These are phyloP conservation scores for Erebia epiphron DNA, from an alignment of 2,888 invertebrate genomes.

Conservation along the genomic window DNA sequence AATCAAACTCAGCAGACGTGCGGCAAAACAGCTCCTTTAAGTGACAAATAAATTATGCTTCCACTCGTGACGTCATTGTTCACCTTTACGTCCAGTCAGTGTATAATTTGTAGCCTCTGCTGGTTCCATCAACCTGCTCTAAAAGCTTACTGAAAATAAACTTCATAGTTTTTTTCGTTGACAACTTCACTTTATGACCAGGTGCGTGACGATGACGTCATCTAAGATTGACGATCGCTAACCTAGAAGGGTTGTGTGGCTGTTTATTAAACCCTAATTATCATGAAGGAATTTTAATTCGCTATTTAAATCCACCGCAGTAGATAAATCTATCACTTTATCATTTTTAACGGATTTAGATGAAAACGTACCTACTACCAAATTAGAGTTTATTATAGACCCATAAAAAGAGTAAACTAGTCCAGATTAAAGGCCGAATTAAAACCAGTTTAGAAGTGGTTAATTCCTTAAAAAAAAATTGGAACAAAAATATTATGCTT, in stretches of 20 bases:
- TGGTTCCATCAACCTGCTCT: not conserved
- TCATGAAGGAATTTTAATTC: too few relatives aligned
- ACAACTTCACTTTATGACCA: not conserved
- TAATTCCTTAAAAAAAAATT: not conserved
- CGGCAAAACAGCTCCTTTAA: conserved; percentile 41
- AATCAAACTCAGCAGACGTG: conserved; percentile 50
- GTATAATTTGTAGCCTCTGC: not conserved
- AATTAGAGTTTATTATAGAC: too few relatives aligned
- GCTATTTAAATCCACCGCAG: too few relatives aligned
- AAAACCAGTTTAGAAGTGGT: not conserved
- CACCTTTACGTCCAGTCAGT: not conserved
- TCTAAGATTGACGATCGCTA: too few relatives aligned
- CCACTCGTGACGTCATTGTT: conserved; percentile 20
- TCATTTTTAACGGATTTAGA: too few relatives aligned
- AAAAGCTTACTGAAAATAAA: not conserved
- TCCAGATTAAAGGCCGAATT: not conserved
- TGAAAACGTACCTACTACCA: too few relatives aligned
- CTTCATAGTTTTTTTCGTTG: not conserved
- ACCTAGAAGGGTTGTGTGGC: too few relatives aligned
- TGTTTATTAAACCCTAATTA: too few relatives aligned
- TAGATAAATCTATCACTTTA: too few relatives aligned
- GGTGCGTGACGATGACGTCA: too few relatives aligned
- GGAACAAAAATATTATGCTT: not conserved
- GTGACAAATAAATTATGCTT: conserved; percentile 38
- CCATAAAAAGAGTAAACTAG: too few relatives aligned